Evolutionary conservation across 1,140 invertebrate genomes (phyloP), one percentile per base, ranked within the genome.

Genomic region (Drosophila novamexicana): DNA sequence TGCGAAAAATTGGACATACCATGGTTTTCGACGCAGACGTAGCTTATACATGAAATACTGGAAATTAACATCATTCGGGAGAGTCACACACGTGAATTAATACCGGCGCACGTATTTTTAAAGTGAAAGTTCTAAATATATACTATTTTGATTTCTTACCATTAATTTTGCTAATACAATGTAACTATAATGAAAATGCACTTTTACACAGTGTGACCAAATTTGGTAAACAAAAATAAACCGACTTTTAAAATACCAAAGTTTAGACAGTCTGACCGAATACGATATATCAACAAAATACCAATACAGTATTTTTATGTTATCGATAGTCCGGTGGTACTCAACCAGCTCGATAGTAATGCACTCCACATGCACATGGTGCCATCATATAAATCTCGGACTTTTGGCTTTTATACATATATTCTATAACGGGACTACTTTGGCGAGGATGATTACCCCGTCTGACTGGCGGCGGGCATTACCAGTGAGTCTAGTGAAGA

Each of bases 381-480:
- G 72, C 67, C 72, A 75, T 75, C 72, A 45, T 58, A 52, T 53
- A 67, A 75, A 8, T 68, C 67, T 68, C n/a, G 40, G 16, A 64
- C 49, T 61, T 44, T 54, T 36, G 22, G 16, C 12, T 40, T 12
- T 32, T 22, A 52, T 52, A 12, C 10, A 14, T 14, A 94, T 99
- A 80, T 99, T 99, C 22, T 99, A 99, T 93, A 98, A 99, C 93
- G 97, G 99, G 0, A 98, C 10, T 99, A 99, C 93, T 99, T 99
- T 94, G 99, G 99, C 81, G 99, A 99, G 93, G 98, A 99, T 81
- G 98, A 99, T 18, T 18, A 18, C 18, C 18, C 18, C 18, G 18
- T 18, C 18, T 18, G 1, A 18, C 92, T 98, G 18, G 94, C 95
- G 10, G 95, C 95, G 75, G 97, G 96, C 29, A 93, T 99, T 4